Evolutionary conservation across 1,140 invertebrate species (phyloP), one percentile per base, ranked within the genome.

Genomic region (Belonocnema kinseyi): DNA sequence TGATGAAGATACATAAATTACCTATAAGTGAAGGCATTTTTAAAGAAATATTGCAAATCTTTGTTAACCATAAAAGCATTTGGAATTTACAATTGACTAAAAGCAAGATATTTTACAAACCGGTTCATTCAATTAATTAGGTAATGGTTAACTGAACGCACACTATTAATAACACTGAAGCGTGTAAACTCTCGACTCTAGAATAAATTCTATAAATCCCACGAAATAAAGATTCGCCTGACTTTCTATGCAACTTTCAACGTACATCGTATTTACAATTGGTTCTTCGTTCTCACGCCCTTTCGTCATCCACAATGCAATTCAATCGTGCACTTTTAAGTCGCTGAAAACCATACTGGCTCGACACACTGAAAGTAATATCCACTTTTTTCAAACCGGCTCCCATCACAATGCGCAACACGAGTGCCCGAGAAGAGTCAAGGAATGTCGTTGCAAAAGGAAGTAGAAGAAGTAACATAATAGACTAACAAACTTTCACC

Each of bases 201-300:
- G 16, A 66, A 66, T 66, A 33, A 66, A 66, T 66, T 66, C 40
- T 66, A 66, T 66, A 66, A 66, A 66, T 66, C 61, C 33, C 73
- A 52, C 50, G 46, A 17, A 61, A 13, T 40, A 72, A 14, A 80
- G 76, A 80, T 80, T 77, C 76, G 61, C 54, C 71, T 51, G 71
- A 80, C 79, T 81, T 81, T 81, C 77, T 77, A 78, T 76, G 51
- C 46, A 77, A 77, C 77, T 81, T 81, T 81, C 80, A 75, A 81
- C 77, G 56, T 66, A 72, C 56, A 73, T 19, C 61, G 78, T 61
- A 76, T 78, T 81, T 75, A 81, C 76, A 81, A 81, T 81, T 81
- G 74, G 75, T 76, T 66, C 75, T 78, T 81, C 73, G 72, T 81
- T 81, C 80, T 78, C 80, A 81, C 80, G 77, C 75, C 73, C 74